Evolutionary conservation across 2,797 vertebrate species (phyloP), one percentile per base, ranked within the genome.

Genomic region (Tolypeutes matacus): DNA sequence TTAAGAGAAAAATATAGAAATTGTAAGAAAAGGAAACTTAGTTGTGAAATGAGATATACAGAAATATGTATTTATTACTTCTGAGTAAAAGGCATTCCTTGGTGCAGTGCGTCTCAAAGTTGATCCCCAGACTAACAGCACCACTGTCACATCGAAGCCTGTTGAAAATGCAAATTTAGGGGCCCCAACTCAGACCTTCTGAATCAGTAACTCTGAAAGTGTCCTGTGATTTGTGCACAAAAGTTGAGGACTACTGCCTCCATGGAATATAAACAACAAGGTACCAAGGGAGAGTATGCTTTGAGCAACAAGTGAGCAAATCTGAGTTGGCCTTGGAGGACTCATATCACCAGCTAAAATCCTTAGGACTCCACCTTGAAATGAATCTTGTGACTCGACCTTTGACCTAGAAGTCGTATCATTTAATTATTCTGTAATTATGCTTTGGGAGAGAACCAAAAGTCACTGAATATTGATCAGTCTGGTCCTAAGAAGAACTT

Each of bases 391-490:
- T 75, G 31, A 25, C 27, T 67, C 11, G 42, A 62, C 15, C 77
- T 81, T 75, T 82, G 42, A 76, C 67, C 67, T 76, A 11, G 36
- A 86, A 86, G 14, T 31, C 39, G 75, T 91, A 89, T 60, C 58
- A 72, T 23, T 75, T 85, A 89, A 85, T 62, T 62, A 70, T 76
- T 76, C 18, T 42, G 25, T 29, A 42, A 62, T 75, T 77, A 80
- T 70, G 25, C 17, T 70, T 81, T 92, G 80, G 73, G 46, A 56
- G 75, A 75, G 4, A 29, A 92, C 23, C 67, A 75, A 70, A 83
- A 78, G 29, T 75, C 51, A 80, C 81, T 89, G 34, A 69, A 34
- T 81, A 73, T 58, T 64, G 46, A 88, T 84, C 13, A 6, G 51
- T 86, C 23, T 46, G 81, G 29, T 87, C 25, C 25, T 53, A 86